phyloP scores from a whole-genome alignment of 2,113 vertebrate genomes.

The Cranoglanis bouderius region DNA sequence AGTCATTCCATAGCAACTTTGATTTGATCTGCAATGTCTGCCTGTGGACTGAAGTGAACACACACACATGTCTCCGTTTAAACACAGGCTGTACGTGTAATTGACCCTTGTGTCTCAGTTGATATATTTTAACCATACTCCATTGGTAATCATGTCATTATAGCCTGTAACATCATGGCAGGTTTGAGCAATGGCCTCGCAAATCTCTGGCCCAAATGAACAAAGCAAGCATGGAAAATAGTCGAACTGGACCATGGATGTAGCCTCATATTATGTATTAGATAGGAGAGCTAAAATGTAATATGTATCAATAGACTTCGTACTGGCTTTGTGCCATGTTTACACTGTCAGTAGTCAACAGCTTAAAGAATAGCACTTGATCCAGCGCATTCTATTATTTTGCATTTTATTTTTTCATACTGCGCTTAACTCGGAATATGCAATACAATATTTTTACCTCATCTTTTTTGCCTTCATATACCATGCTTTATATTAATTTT shows the following conservation, averaged over 20 bases:
- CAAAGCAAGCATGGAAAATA: not conserved
- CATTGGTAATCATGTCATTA: slow-evolving; percentile 19
- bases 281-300: not conserved
- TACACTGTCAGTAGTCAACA: not conserved
- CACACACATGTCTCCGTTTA: slow-evolving; percentile 75
- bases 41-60: slow-evolving; percentile 37
- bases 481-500: not conserved
- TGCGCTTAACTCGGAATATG: not conserved
- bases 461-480: not conserved
- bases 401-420: not conserved
- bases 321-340: not conserved
- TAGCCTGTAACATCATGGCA: slow-evolving; percentile 29
- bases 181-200: not conserved
- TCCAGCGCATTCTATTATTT: not conserved
- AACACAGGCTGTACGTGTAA: slow-evolving; percentile 69
- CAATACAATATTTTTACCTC: not conserved
- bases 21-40: slow-evolving; percentile 68
- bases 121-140: slow-evolving; percentile 25
- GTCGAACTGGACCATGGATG: not conserved
- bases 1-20: slow-evolving; percentile 1
- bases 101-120: slow-evolving; percentile 64
- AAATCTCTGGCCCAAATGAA: not conserved
- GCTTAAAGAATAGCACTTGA: not conserved
- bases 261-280: not conserved
- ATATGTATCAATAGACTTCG: not conserved